Conservation (phyloP, 1,140 invertebrate species). For the Drosophila bipectinata region DNA sequence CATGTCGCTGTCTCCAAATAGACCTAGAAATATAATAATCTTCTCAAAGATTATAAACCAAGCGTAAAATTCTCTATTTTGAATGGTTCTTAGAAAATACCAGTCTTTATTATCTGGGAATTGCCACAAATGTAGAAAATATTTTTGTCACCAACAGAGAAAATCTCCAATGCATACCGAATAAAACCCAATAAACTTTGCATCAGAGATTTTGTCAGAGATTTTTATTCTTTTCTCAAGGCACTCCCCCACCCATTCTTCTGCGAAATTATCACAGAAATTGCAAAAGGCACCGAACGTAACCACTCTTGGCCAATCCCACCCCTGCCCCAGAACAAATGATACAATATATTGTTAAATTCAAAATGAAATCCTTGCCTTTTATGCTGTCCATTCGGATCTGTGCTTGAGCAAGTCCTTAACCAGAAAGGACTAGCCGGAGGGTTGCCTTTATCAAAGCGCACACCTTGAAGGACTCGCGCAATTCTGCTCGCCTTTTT, state of each 20-base stretch:
- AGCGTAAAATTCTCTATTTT: too few species aligned
- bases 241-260: slow-evolving; percentile 9
- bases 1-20: too few species aligned
- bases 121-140: not conserved
- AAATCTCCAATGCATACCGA: slow-evolving; percentile 7
- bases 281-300: slow-evolving; percentile 56
- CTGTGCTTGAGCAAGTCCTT: slow-evolving; percentile 13
- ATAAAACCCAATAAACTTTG: slow-evolving; percentile 38
- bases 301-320: slow-evolving; percentile 17
- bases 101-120: not conserved
- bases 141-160: not conserved
- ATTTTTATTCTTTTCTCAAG: slow-evolving; percentile 5
- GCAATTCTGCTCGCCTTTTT: slow-evolving; percentile 15
- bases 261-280: slow-evolving; percentile 66
- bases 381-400: slow-evolving; percentile 44
- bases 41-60: too few species aligned
- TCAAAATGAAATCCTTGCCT: slow-evolving; percentile 54
- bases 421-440: slow-evolving; percentile 7
- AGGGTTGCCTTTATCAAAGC: slow-evolving; percentile 42
- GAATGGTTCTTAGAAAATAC: too few species aligned
- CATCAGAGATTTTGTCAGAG: slow-evolving; percentile 4
- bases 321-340: slow-evolving; percentile 2
- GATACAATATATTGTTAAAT: slow-evolving; percentile 49
- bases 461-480: slow-evolving; percentile 69
- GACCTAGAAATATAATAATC: too few species aligned